Evolutionary conservation across 2,888 invertebrate genomes (phyloP).

Genomic region (Ditula angustiorana): DNA sequence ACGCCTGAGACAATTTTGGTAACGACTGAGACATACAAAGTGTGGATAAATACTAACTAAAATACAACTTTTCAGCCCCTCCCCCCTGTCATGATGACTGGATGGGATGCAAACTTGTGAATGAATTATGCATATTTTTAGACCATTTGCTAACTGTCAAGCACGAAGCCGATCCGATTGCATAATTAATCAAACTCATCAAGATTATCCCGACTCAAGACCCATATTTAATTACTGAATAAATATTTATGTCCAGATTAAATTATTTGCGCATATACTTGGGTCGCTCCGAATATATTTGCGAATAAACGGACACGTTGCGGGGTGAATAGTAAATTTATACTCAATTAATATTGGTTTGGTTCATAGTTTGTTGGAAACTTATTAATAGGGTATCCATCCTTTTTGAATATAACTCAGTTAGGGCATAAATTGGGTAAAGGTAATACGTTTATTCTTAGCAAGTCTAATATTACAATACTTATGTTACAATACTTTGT

Average conservation of each 20-base stretch:
- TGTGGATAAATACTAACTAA: too few relatives aligned
- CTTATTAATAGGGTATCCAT: slow-evolving; percentile 6
- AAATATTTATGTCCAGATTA: slow-evolving; percentile 38
- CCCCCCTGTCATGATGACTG: too few relatives aligned
- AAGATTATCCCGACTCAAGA: slow-evolving; percentile 33
- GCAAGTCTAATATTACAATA: too few relatives aligned
- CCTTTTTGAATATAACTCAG: neutral
- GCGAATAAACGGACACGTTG: neutral
- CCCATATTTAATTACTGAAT: slow-evolving; percentile 36
- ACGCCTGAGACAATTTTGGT: too few relatives aligned
- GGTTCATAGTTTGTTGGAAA: neutral
- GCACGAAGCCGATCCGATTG: slow-evolving; percentile 16
- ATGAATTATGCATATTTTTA: slow-evolving; percentile 20
- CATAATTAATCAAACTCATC: slow-evolving; percentile 37
- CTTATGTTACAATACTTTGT: too few relatives aligned
- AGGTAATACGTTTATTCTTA: too few relatives aligned
- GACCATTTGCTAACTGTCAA: slow-evolving; percentile 20
- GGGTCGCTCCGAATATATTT: neutral
- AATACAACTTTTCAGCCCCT: too few relatives aligned
- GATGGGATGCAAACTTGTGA: slow-evolving; percentile 6
- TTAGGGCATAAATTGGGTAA: neutral
- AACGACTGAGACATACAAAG: too few relatives aligned
- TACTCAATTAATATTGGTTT: neutral
- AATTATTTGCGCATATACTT: slow-evolving; percentile 31
- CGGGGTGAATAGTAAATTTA: neutral